Percentiles rank a stretch among this genome's conserved stretches.
phyloP scores from a whole-genome alignment of 2,797 vertebrate species.

The Poeciliopsis turneri region DNA sequence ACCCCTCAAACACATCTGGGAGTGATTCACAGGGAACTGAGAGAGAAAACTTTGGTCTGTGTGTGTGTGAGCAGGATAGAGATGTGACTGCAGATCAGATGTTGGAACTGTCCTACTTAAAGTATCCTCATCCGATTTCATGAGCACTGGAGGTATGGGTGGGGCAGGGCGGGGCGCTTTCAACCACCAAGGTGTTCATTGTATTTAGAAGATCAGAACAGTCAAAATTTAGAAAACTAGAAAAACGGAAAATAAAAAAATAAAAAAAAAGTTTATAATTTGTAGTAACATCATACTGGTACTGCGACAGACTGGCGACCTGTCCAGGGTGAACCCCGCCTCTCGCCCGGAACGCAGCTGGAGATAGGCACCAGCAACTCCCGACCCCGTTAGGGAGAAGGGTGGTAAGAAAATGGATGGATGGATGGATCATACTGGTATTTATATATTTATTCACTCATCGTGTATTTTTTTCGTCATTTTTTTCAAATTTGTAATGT shows the following conservation, averaged over 20 bases:
- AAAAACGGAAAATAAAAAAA: neutral
- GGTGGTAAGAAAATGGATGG: no score
- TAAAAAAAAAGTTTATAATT: no score
- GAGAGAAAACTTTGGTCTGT: neutral
- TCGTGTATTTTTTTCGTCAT: neutral
- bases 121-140: neutral
- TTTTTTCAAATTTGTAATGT: neutral
- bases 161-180: neutral
- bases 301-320: no score
- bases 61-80: neutral
- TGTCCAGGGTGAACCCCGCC: no score
- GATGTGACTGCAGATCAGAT: neutral
- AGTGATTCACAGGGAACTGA: slow-evolving; percentile 64
- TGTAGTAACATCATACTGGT: no score
- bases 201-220: neutral
- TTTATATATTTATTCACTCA: neutral
- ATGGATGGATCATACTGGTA: neutral
- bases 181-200: neutral
- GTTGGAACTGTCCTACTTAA: neutral
- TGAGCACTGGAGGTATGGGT: neutral
- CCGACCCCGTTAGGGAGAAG: no score
- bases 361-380: no score
- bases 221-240: neutral
- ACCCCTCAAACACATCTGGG: slow-evolving; percentile 68
- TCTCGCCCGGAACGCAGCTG: no score